Base-by-base conservation (phyloP, 2,113 vertebrate genomes). In the Kryptolebias marmoratus region DNA sequence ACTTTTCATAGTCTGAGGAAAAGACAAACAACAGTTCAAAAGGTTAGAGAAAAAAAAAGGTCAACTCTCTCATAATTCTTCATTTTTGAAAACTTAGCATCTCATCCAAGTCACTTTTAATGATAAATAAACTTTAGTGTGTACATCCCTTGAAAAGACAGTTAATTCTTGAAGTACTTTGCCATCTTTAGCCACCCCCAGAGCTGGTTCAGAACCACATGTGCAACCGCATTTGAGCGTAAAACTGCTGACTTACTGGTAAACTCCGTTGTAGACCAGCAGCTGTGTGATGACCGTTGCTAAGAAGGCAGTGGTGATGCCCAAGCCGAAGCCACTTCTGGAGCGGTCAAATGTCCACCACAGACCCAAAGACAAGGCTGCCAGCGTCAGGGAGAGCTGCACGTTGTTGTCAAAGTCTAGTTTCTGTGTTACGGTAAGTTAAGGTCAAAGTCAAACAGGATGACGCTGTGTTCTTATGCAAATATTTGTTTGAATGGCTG, bases 331-430 rank as follows among this genome's bases (percentile, higher is more conserved):
- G 28, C 98, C 98, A 79, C 96, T 97, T 80, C 97, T 95, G 60
- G 98, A 99, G 57, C 97, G 93, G 83, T 99, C 98, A 52, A 99
- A 99, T 0, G 96, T 98, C 98, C 98, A 99, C 98, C 98, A 99
- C 49, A 99, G 87, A 11, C 98, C 97, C 75, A 99, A 90, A 31
- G 97, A 99, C 44, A 99, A 87, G 1, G 98, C 97, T 1, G 97
- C 98, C 89, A 99, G 88, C 0, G 98, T 99, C 57, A 99, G 95
- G 3, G 96, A 99, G 61, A 99, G 91, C 92, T 99, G 98, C 75
- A 97, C 95, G 55, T 96, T 98, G 93, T 99, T 99, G 83, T 94
- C 98, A 80, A 99, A 96, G 88, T 99, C 95, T 83, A 99, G 96
- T 89, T 99, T 99, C 98, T 99, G 94, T 71, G 57, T 68, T 45